Base-by-base conservation (phyloP, 2,888 invertebrate genomes). In the Glyphotaelius pellucidus region DNA sequence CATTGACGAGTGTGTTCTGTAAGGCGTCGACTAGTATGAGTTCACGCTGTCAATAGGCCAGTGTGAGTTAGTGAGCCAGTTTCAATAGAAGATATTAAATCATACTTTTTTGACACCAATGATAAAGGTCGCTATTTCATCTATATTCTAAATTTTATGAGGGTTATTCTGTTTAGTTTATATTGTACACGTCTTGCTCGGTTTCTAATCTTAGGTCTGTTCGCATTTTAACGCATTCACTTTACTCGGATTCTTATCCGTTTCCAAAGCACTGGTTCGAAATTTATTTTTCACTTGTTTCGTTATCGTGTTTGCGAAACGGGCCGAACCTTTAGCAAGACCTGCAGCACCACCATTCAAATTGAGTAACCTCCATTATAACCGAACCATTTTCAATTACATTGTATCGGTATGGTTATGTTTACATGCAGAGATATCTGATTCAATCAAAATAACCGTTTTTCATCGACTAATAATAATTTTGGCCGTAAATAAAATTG, bases 301-400 rank as follows among this genome's bases (percentile, higher is more conserved):
- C 67, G 67, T n/a, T 67, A 67, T 67, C 67, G 67, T 25, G 25
- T 67, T 67, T 67, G 67, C 67, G 67, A 67, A 67, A 67, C 67
- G 67, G 67, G 67, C 67, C 67, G 25, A 67, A 67, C 67, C 67
- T 67, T 67, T 67, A 31, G 81, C 81, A 31, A 81, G 38, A 85
- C 42, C 35, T 38, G 38, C 38, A 30, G 38, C 85, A n/a, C 42
- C 25, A 85, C 38, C 38, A 85, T 42, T 30, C 47, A 42, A 19
- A 81, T 81, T 81, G 81, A 67, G 25, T 67, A 25, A 67, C 67
- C 67, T 67, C 67, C 67, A n/a, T 67, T 67, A 67, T n/a, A 67
- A 67, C 19, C 19, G 52, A 19, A 25, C 52, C 52, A 67, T 67
- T 67, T 67, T 67, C 67, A 67, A 67, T 67, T 67, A 67, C 25